Evolutionary conservation across 1,140 invertebrate species (phyloP).

Genomic region (Hirudo medicinalis): DNA sequence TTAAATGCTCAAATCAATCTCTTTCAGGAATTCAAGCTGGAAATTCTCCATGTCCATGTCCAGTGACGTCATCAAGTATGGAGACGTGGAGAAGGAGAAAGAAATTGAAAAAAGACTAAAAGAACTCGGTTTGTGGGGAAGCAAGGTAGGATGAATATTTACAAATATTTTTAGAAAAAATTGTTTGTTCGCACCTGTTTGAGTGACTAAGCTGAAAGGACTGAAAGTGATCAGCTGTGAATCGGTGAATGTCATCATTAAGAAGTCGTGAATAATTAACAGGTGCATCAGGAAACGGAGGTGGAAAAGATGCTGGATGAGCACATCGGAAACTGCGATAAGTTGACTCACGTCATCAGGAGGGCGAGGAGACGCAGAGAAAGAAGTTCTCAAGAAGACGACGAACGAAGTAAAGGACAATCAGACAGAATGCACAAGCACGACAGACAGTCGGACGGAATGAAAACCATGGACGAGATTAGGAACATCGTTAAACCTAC

Average conservation of each 20-base stretch:
- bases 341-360: neutral
- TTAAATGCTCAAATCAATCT: no score
- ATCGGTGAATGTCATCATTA: no score
- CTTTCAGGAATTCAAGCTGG: no score
- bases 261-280: neutral
- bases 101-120: conserved; percentile 11
- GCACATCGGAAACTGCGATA: conserved; percentile 7
- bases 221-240: no score
- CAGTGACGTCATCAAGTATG: conserved; percentile 5
- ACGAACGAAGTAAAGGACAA: neutral
- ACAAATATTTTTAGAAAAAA: no score
- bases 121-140: conserved; percentile 14
- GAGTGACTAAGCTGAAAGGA: no score
- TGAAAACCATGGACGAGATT: conserved; percentile 15
- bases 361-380: conserved; percentile 1
- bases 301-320: conserved; percentile 5
- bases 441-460: neutral
- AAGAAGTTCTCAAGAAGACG: neutral
- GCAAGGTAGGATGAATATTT: conserved; percentile 1
- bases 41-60: neutral
- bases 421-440: neutral
- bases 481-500: conserved; percentile 11
- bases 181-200: no score
- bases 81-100: conserved; percentile 17
- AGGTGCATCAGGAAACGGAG: neutral